phyloP scores from a whole-genome alignment of 2,113 vertebrate species.

The Pleuronectes platessa region DNA sequence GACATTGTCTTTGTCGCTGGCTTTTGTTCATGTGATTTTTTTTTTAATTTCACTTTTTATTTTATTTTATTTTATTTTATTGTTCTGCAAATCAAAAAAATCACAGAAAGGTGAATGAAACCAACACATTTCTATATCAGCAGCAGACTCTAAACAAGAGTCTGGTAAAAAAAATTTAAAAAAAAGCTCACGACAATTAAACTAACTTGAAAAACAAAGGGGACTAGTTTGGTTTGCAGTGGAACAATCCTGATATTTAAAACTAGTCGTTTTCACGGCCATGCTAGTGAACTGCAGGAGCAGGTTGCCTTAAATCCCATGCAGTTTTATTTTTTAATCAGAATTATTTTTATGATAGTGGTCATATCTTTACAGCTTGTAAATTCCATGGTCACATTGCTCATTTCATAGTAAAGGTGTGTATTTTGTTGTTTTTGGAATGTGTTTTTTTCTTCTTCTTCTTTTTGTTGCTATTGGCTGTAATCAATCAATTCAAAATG shows the following conservation, averaged over 20 bases:
- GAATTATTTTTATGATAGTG: slow-evolving; percentile 48
- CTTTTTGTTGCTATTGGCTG: slow-evolving; percentile 74
- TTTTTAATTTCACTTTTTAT: slow-evolving; percentile 24
- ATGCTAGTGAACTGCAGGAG: slow-evolving; percentile 63
- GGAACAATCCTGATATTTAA: slow-evolving; percentile 72
- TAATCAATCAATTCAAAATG: slow-evolving; percentile 81
- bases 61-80: not conserved
- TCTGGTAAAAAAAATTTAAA: slow-evolving; percentile 18
- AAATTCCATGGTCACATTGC: slow-evolving; percentile 67
- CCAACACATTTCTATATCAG: slow-evolving; percentile 41
- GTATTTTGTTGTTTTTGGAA: slow-evolving; percentile 59
- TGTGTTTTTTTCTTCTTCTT: slow-evolving; percentile 34
- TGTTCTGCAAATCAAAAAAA: slow-evolving; percentile 63
- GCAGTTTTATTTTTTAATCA: slow-evolving; percentile 44
- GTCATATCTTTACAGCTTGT: slow-evolving; percentile 68
- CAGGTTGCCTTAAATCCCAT: slow-evolving; percentile 71
- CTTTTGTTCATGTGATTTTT: slow-evolving; percentile 67
- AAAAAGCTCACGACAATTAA: slow-evolving; percentile 55
- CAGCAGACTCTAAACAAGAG: slow-evolving; percentile 29
- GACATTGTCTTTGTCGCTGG: slow-evolving; percentile 76
- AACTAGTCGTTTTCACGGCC: slow-evolving; percentile 49
- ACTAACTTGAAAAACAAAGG: slow-evolving; percentile 67
- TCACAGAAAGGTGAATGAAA: slow-evolving; percentile 38
- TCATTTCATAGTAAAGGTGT: slow-evolving; percentile 68
- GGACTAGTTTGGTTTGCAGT: slow-evolving; percentile 73